phyloP scores from a whole-genome alignment of 1,140 invertebrate species.

The Tetragnatha versicolor region DNA sequence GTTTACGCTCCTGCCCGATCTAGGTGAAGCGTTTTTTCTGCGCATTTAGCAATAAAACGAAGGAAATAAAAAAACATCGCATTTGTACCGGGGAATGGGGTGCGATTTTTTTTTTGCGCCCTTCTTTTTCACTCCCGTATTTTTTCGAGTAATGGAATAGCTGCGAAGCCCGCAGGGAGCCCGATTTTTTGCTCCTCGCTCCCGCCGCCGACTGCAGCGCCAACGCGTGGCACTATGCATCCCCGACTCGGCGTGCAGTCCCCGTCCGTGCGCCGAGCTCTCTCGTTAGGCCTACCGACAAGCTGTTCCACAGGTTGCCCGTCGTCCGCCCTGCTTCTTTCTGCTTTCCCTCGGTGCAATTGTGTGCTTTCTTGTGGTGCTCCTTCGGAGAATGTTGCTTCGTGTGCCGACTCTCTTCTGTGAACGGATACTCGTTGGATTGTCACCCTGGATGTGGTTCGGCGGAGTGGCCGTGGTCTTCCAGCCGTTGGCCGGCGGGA shows the following conservation, averaged over 20 bases:
- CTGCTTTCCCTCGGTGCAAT: neutral
- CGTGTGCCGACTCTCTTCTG: neutral
- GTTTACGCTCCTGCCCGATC: neutral
- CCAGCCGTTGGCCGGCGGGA: neutral
- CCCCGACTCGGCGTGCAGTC: neutral
- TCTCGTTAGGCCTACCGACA: conserved; percentile 20
- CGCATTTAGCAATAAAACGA: neutral
- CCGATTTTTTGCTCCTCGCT: conserved; percentile 6
- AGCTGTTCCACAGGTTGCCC: conserved; percentile 31
- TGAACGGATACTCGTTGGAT: conserved; percentile 17
- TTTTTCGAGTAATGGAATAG: conserved; percentile 3
- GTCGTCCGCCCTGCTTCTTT: conserved; percentile 2
- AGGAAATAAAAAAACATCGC: neutral
- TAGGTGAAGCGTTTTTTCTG: conserved; percentile 10
- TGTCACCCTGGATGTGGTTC: conserved; percentile 18
- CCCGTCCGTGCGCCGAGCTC: conserved; percentile 2
- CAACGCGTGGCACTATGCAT: conserved; percentile 18
- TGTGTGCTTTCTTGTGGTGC: no score
- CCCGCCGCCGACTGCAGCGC: conserved; percentile 29
- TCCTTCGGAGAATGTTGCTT: no score
- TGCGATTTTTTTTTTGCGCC: conserved; percentile 18
- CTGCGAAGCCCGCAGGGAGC: conserved; percentile 15
- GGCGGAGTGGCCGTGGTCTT: neutral
- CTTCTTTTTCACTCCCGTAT: neutral
- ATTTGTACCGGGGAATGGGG: conserved; percentile 12